These are phyloP conservation scores for Oenanthe oenanthe DNA, from an alignment of 2,113 vertebrate species.

Conservation along the genomic window DNA sequence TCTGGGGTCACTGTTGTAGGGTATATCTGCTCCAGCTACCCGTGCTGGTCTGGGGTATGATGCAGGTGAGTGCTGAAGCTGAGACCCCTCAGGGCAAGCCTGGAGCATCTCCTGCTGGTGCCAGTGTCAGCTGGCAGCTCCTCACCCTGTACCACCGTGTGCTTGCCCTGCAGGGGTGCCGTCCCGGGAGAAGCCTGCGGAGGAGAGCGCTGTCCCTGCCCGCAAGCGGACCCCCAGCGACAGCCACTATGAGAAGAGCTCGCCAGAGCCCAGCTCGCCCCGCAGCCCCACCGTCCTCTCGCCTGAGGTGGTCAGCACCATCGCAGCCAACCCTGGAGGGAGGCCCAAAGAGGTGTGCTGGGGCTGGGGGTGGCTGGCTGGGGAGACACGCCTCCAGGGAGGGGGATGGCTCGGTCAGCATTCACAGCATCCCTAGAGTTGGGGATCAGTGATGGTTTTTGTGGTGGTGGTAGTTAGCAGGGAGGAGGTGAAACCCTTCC, in stretches of 20 bases:
- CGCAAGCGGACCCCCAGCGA: constrained; percentile 82
- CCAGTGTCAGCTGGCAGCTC: background rate
- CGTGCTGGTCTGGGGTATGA: rapidly evolving
- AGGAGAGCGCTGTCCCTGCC: constrained; percentile 73
- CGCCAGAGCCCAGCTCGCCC: constrained; percentile 69
- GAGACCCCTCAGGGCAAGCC: background rate
- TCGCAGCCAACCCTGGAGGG: constrained; percentile 94
- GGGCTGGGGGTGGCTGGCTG: background rate
- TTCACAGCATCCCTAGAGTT: background rate
- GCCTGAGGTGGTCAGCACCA: constrained; percentile 92
- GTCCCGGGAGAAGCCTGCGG: constrained; percentile 74
- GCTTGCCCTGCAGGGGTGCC: constrained; percentile 81
- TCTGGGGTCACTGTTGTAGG: too few relatives aligned
- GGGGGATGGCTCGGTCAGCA: background rate
- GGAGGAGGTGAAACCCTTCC: background rate
- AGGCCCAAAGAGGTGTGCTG: constrained; percentile 93
- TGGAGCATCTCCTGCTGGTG: background rate
- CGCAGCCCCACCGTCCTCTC: constrained; percentile 87
- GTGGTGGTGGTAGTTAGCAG: background rate
- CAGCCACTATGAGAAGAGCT: constrained; percentile 82
- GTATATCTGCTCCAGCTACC: background rate
- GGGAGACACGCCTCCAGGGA: background rate
- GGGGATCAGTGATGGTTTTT: background rate
- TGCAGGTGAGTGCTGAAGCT: background rate
- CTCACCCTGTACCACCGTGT: background rate